Evolutionary conservation across 1,140 invertebrate genomes (phyloP), one percentile per base, ranked within the genome.

Genomic region (Apocrypta bakeri): DNA sequence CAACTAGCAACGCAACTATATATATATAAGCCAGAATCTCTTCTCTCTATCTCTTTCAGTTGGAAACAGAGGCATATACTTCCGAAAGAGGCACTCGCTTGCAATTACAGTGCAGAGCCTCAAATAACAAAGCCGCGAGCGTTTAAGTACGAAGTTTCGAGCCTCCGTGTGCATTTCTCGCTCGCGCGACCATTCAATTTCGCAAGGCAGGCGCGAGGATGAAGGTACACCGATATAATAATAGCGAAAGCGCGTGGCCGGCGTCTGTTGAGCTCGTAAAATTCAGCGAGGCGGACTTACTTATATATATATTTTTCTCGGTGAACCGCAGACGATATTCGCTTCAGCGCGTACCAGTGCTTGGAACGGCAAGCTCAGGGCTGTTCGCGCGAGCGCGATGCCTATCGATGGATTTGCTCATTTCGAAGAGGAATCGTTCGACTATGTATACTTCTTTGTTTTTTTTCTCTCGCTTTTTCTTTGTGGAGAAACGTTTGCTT

Each of bases 241-340:
- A 81, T 66, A 81, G 48, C 79, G 27, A 69, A 56, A n/a, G 69
- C 78, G 68, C 71, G 71, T 64, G 40, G 78, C 68, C n/a, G 14
- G 48, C 48, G 48, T 29, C 25, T 72, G 11, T 31, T 1, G 31
- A 56, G 78, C 78, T 56, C 68, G 78, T 79, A 72, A 79, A 79
- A 71, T 68, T 17, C 48, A n/a, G 17, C 48, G 48, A 56, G 14
- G 48, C 48, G 17, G 48, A 56, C 48, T 56, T 56, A 56, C 48
- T 56, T 56, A 56, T 56, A 21, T 56, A n/a, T n/a, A 37, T 37
- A 27, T 66, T 25, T 66, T 9, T 63, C 24, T 17, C 63, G 63
- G 11, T 56, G 27, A 66, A 66, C 63, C 63, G 63, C 63, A 56
- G 48, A 56, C 21, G 21, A 17, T 56, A 1, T 7, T 56, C 48